A percentile compares a stretch with the other conserved stretches of the same genome.
Conservation (phyloP, 2,797 vertebrate species). For the Erethizon dorsatum region DNA sequence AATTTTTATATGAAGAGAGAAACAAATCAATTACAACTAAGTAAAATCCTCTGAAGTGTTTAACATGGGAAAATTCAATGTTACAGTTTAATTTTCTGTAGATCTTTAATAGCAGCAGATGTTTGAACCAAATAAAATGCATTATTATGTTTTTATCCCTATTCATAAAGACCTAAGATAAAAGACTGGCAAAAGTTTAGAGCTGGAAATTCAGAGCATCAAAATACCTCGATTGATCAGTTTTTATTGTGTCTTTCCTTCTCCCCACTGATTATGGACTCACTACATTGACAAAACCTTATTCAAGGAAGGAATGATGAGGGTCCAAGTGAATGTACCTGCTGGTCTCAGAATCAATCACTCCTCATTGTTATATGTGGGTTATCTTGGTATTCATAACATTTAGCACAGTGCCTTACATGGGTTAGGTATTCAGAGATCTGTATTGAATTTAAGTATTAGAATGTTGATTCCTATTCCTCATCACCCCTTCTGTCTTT, state of each 20-base stretch:
- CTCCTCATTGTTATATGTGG: conserved; percentile 46
- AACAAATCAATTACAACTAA: conserved; percentile 72
- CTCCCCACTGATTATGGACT: background rate
- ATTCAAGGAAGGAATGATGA: background rate
- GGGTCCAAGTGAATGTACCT: conserved; percentile 10
- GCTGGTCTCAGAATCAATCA: conserved; percentile 32
- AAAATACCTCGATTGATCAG: background rate
- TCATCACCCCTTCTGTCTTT: conserved; percentile 24
- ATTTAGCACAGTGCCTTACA: background rate
- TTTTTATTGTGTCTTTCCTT: conserved; percentile 38
- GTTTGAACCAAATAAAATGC: conserved; percentile 54
- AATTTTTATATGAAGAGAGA: conserved; percentile 65
- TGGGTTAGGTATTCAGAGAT: conserved; percentile 42
- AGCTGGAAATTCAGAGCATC: conserved; percentile 56
- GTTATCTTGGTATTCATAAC: background rate
- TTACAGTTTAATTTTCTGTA: conserved; percentile 71
- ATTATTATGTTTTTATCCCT: conserved; percentile 58
- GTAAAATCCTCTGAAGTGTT: conserved; percentile 65
- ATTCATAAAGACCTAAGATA: conserved; percentile 42
- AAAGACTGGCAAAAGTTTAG: conserved; percentile 42
- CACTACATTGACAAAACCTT: conserved; percentile 51
- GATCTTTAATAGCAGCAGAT: conserved; percentile 55
- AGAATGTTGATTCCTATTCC: background rate
- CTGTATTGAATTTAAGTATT: conserved; percentile 52
- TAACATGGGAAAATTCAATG: conserved; percentile 59